Conservation (phyloP, 2,888 invertebrate species). For the Pseudeuparius sepicola region DNA sequence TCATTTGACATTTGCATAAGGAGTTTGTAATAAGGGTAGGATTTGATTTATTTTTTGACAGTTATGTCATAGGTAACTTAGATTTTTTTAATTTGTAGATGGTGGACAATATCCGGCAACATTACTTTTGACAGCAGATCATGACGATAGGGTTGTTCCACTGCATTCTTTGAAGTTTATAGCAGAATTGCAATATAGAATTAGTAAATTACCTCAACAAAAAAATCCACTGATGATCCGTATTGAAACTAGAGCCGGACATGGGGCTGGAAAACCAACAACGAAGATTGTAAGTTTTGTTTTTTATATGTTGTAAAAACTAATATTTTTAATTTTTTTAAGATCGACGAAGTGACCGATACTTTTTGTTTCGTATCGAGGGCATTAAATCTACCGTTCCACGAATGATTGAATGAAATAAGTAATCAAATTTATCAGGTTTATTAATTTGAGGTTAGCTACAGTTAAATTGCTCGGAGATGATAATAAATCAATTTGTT, state of each 20-base stretch:
- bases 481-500: no score
- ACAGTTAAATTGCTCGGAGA: no score
- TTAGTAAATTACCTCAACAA: constrained; percentile 55
- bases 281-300: constrained; percentile 65
- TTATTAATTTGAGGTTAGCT: no score
- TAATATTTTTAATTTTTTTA: constrained; percentile 34
- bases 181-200: constrained; percentile 75
- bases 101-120: constrained; percentile 78
- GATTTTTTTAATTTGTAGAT: constrained; percentile 24
- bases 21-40: no score
- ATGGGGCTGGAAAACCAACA: constrained; percentile 95
- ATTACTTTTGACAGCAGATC: constrained; percentile 90
- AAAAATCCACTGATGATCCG: constrained; percentile 78
- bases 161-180: constrained; percentile 93
- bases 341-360: constrained; percentile 91
- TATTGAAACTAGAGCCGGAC: constrained; percentile 93
- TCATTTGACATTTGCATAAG: no score
- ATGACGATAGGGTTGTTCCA: constrained; percentile 97
- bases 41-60: no score
- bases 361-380: constrained; percentile 75
- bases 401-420: constrained; percentile 18
- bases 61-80: no score
- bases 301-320: constrained; percentile 7
- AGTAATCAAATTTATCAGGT: no score
- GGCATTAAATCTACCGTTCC: constrained; percentile 49